phyloP scores from a whole-genome alignment of 1,140 invertebrate species.

The Venturia canescens region DNA sequence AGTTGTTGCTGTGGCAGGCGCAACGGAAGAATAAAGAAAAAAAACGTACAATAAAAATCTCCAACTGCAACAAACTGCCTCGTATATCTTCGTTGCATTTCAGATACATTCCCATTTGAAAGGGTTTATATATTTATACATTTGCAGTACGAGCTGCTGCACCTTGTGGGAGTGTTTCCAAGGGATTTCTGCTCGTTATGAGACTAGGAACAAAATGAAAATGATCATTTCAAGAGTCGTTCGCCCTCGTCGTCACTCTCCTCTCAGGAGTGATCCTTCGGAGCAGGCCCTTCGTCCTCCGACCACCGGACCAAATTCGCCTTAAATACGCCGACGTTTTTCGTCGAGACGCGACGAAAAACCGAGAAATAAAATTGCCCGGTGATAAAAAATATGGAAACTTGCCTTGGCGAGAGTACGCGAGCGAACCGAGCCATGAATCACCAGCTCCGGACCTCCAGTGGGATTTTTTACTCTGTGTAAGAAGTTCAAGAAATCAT shows the following conservation, averaged over 20 bases:
- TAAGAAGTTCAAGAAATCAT: not conserved
- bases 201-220: not conserved
- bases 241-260: not conserved
- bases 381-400: not conserved
- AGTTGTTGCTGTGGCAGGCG: not conserved
- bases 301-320: not conserved
- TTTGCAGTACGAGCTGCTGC: constrained; percentile 4
- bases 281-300: not conserved
- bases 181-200: not conserved
- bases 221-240: not conserved
- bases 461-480: not conserved
- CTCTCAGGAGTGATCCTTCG: no score
- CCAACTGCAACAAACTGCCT: not conserved
- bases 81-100: constrained; percentile 27
- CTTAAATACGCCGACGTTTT: not conserved
- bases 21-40: not conserved
- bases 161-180: constrained; percentile 34
- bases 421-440: not conserved
- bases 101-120: not conserved
- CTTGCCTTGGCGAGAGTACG: not conserved
- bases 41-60: not conserved
- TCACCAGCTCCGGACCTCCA: not conserved
- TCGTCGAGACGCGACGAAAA: not conserved
- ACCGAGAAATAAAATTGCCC: not conserved
- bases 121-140: not conserved